Base-by-base conservation (phyloP, 2,113 vertebrate species). In the Pyxicephalus adspersus region DNA sequence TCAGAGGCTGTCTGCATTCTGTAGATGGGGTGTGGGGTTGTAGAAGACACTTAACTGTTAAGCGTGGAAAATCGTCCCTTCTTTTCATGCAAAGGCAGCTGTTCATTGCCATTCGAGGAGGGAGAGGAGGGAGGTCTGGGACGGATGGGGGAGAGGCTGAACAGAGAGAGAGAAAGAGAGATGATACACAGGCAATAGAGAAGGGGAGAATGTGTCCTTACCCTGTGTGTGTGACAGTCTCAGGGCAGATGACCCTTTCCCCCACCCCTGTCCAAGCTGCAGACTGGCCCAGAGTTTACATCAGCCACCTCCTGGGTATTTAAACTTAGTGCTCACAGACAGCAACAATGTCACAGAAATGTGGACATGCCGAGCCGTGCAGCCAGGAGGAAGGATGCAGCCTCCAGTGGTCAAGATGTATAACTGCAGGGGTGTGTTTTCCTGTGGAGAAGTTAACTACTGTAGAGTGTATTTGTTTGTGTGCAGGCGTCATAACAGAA, bases 11-110 rank as follows among this genome's bases (percentile, higher is more conserved):
- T 38, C 31, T 31, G 77, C 22, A n/a, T n/a, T 38, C 6, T 51
- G 23, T n/a, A 18, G 45, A 31, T 17, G 28, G 38, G 55, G 64
- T 13, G 28, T n/a, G 68, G 26, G 83, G 71, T 84, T n/a, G 85
- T 52, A 75, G 28, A 50, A 73, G 81, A 85, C 87, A 93, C 91
- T 93, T 93, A 93, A 89, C 87, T 90, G 89, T 91, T 89, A 87
- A 87, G 82, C 87, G 88, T 84, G 83, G 83, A 76, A 84, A 84
- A 77, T 85, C 87, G 84, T 88, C 86, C 76, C 87, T 89, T 88
- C 87, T 88, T 87, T 88, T 87, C 82, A 92, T 85, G 87, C 89
- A 92, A 90, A 92, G 89, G 87, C 89, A 91, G 87, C 86, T 91
- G 90, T 90, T 90, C 86, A 88, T 91, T 85, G 90, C 91, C 89